Evolutionary conservation across 2,797 vertebrate genomes (phyloP).

Genomic region (Channallabes apus): DNA sequence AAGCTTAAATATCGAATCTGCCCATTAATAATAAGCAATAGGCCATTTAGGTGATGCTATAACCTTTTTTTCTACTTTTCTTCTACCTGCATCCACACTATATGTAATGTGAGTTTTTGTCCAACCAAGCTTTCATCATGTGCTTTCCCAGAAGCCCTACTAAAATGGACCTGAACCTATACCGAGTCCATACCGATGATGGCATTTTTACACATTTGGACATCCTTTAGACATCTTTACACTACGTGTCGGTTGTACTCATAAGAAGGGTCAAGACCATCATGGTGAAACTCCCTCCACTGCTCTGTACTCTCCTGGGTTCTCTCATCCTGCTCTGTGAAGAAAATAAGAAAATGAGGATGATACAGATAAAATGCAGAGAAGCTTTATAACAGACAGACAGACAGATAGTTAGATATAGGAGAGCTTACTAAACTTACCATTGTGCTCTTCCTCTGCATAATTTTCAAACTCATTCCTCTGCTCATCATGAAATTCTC

Average conservation of each 20-base stretch:
- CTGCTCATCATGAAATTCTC: slow-evolving; percentile 80
- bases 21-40: not conserved
- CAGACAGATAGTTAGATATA: not conserved
- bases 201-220: slow-evolving; percentile 4
- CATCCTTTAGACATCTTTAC: slow-evolving; percentile 57
- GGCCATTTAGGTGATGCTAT: not conserved
- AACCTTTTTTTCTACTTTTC: not conserved
- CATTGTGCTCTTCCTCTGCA: slow-evolving; percentile 81
- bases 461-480: slow-evolving; percentile 78
- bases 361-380: not conserved
- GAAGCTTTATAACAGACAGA: not conserved
- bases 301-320: slow-evolving; percentile 78
- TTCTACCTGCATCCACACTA: not conserved
- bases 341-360: not conserved
- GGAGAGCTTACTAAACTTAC: slow-evolving; percentile 64
- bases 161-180: not conserved
- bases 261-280: slow-evolving; percentile 78
- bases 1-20: not conserved
- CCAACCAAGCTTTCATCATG: not conserved
- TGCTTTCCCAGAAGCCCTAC: not conserved
- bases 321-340: slow-evolving; percentile 81
- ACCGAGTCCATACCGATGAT: not conserved
- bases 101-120: not conserved
- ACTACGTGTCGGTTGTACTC: slow-evolving; percentile 75
- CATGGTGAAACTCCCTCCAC: slow-evolving; percentile 84